Evolutionary conservation across 2,888 invertebrate species (phyloP).

Genomic region (Aquatica leii): DNA sequence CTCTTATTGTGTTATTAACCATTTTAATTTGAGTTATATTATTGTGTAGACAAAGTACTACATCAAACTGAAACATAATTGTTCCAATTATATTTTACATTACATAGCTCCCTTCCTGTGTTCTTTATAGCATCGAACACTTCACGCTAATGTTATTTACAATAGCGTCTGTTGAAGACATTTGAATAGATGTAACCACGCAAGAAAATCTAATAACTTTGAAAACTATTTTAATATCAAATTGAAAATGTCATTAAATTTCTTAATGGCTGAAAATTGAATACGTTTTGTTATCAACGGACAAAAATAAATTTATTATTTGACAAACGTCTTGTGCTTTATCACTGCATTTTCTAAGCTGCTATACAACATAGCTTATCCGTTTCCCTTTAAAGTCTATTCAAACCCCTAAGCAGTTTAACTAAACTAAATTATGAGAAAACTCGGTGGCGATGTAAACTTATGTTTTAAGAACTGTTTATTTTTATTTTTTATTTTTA

Average conservation of each 20-base stretch:
- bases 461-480: slow-evolving; percentile 45
- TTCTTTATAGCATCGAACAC: slow-evolving; percentile 22
- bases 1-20: slow-evolving; percentile 21
- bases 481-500: slow-evolving; percentile 35
- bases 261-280: background rate
- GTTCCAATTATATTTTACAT: slow-evolving; percentile 32
- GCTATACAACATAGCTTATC: slow-evolving; percentile 37
- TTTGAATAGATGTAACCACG: background rate
- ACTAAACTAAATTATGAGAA: slow-evolving; percentile 47
- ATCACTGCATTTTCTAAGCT: slow-evolving; percentile 40
- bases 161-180: background rate
- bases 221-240: background rate
- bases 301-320: slow-evolving; percentile 36
- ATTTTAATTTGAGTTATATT: slow-evolving; percentile 15
- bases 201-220: slow-evolving; percentile 2
- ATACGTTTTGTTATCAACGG: slow-evolving; percentile 28
- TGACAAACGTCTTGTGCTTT: slow-evolving; percentile 44
- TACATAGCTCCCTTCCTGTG: slow-evolving; percentile 20
- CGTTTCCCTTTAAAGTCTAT: slow-evolving; percentile 26
- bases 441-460: slow-evolving; percentile 47
- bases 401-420: slow-evolving; percentile 39
- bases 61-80: slow-evolving; percentile 28
- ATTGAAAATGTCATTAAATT: background rate
- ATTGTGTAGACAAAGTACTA: slow-evolving; percentile 19
- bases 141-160: slow-evolving; percentile 7